phyloP scores from a whole-genome alignment of 2,113 vertebrate species.

The Panthera leo region DNA sequence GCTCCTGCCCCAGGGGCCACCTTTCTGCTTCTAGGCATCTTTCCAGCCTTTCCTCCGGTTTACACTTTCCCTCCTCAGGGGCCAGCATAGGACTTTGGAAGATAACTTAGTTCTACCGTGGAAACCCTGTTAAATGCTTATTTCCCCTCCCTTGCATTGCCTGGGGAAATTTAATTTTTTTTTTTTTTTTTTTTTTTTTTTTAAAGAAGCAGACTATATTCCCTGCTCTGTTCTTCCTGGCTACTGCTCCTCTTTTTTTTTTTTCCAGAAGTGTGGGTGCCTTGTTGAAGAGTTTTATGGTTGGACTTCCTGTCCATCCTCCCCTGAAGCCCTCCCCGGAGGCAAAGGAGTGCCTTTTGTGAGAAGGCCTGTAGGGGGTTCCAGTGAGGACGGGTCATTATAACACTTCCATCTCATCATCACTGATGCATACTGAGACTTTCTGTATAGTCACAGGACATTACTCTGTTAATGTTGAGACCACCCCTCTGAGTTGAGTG shows the following conservation, averaged over 20 bases:
- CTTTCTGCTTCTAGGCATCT: neutral
- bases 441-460: neutral
- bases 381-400: neutral
- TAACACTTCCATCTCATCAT: neutral
- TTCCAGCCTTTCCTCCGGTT: neutral
- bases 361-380: neutral
- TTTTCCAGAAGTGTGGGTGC: neutral
- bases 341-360: neutral
- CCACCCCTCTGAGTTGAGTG: neutral
- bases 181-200: neutral
- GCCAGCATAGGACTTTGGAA: neutral
- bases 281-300: neutral
- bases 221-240: neutral
- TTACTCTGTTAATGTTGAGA: neutral
- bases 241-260: neutral
- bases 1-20: neutral
- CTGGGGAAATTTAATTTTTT: neutral
- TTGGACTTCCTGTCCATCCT: neutral
- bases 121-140: neutral
- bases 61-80: constrained; percentile 16
- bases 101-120: neutral
- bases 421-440: neutral
- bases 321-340: neutral
- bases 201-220: neutral
- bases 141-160: neutral